Evolutionary conservation across 2,888 invertebrate genomes (phyloP).

Genomic region (Eurois occulta): DNA sequence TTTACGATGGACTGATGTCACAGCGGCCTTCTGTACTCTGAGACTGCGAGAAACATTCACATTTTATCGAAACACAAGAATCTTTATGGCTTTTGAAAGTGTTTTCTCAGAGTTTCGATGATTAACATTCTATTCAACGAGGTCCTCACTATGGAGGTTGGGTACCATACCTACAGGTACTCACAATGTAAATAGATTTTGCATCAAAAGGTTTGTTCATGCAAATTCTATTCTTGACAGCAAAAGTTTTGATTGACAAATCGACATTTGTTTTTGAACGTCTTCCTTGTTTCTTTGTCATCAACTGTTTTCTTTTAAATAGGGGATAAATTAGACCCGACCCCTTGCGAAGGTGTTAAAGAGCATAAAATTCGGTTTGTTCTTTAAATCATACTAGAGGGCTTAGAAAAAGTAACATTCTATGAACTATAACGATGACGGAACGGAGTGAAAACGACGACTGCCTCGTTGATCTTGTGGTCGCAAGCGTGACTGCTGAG

Average conservation of each 20-base stretch:
- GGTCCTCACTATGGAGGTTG: neutral
- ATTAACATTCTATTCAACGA: neutral
- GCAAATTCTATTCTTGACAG: neutral
- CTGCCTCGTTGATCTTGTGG: no score
- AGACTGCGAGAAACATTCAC: constrained; percentile 14
- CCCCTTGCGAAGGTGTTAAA: no score
- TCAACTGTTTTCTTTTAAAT: no score
- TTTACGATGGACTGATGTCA: constrained; percentile 28
- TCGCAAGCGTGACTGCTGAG: no score
- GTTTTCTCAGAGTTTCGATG: constrained; percentile 7
- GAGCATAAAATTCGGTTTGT: no score
- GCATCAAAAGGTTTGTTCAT: neutral
- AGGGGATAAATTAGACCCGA: no score
- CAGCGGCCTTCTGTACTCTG: constrained; percentile 28
- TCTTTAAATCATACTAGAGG: no score
- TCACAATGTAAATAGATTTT: neutral
- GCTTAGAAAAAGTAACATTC: no score
- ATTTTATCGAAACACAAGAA: constrained; percentile 40
- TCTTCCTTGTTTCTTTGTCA: neutral
- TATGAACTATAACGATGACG: no score
- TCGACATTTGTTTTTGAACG: neutral
- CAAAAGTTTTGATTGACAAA: neutral
- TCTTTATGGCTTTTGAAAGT: constrained; percentile 20
- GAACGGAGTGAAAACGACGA: no score
- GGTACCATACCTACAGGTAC: no score